phyloP scores from a whole-genome alignment of 2,113 vertebrate species.

The Cephalopterus ornatus region DNA sequence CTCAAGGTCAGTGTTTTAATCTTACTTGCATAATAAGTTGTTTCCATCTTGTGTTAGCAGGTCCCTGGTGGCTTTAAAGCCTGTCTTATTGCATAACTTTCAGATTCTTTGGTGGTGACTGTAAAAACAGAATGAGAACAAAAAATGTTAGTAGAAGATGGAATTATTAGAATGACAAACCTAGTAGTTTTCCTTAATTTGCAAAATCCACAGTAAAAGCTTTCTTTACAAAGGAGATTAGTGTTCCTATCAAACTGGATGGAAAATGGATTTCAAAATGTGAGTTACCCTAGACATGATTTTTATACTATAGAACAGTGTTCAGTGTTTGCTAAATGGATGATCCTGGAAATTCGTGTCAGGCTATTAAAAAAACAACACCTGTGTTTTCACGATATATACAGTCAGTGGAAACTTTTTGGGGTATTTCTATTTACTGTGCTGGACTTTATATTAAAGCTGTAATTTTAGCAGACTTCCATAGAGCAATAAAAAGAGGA shows the following conservation, averaged over 20 bases:
- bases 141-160: conserved; percentile 9
- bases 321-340: background rate
- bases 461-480: background rate
- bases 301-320: background rate
- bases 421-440: background rate
- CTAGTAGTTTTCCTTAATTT: background rate
- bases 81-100: conserved; percentile 27
- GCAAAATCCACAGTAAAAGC: background rate
- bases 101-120: conserved; percentile 47
- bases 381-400: background rate
- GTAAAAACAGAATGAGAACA: conserved; percentile 26
- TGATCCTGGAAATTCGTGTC: background rate
- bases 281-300: background rate
- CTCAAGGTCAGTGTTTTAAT: conserved; percentile 49
- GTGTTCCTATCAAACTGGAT: background rate
- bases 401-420: background rate
- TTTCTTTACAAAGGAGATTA: background rate
- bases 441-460: background rate
- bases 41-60: conserved; percentile 31
- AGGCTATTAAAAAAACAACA: background rate
- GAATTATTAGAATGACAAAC: background rate
- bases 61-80: conserved; percentile 21
- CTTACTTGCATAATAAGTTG: conserved; percentile 38
- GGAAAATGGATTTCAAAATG: background rate
- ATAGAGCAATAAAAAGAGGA: background rate